These are phyloP conservation scores for Saguinus midas DNA, from an alignment of 2,113 vertebrate species.

Conservation along the genomic window DNA sequence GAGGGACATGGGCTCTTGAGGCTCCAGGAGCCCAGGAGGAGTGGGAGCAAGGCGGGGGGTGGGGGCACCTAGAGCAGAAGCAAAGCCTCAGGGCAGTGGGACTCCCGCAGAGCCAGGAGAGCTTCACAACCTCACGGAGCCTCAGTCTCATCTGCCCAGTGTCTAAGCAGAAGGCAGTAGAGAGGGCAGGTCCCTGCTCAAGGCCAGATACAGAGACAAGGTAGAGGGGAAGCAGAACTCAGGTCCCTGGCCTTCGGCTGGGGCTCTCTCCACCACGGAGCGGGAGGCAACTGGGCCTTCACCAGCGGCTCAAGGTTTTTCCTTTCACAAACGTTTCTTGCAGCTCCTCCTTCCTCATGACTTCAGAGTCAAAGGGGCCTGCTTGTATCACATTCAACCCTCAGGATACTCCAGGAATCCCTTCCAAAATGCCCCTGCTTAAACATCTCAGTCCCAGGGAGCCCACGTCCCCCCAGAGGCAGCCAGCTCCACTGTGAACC, in stretches of 20 bases:
- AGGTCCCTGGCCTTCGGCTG: neutral
- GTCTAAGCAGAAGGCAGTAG: neutral
- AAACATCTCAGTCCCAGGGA: neutral
- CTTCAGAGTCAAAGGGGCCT: neutral
- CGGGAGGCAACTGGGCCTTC: neutral
- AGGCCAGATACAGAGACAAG: neutral
- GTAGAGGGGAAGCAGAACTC: neutral
- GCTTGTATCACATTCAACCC: neutral
- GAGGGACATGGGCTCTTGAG: constrained; percentile 58
- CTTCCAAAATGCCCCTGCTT: neutral
- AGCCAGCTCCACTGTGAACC: neutral
- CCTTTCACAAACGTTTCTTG: constrained; percentile 46
- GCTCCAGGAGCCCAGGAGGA: neutral
- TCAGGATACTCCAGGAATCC: neutral
- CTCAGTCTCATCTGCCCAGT: neutral
- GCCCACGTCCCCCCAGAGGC: neutral
- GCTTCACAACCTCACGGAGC: neutral
- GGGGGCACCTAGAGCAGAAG: constrained; percentile 8
- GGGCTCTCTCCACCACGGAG: neutral
- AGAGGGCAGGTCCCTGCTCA: neutral
- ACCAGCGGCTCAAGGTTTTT: neutral
- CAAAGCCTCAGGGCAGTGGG: neutral
- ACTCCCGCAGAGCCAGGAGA: neutral
- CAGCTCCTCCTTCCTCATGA: constrained; percentile 3
- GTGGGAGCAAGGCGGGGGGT: neutral